Conservation (phyloP, 2,113 vertebrate genomes). For the Rhegmatorhina hoffmannsi region DNA sequence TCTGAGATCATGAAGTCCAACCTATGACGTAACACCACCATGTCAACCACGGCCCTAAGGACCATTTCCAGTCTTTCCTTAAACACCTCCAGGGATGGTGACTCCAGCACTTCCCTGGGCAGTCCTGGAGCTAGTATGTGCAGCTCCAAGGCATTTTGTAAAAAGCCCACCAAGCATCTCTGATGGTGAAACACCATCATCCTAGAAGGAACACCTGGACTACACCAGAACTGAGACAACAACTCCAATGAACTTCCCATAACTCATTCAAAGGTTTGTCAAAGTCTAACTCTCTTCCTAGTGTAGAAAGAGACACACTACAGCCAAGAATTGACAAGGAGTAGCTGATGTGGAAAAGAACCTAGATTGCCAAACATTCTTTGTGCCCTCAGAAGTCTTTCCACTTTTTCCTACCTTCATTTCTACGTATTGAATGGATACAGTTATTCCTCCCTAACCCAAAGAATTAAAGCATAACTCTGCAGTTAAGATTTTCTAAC, state of each 20-base stretch:
- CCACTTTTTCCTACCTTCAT: neutral
- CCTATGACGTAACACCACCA: neutral
- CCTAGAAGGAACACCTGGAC: neutral
- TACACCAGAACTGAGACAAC: neutral
- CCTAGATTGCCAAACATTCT: neutral
- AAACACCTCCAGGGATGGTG: neutral
- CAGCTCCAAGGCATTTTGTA: neutral
- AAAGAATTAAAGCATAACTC: neutral
- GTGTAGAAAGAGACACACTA: neutral
- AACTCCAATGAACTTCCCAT: neutral
- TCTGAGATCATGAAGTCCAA: fast-evolving
- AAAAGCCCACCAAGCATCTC: neutral
- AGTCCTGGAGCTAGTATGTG: neutral
- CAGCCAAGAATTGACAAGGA: neutral
- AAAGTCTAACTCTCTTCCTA: neutral
- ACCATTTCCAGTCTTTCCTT: neutral
- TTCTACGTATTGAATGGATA: neutral
- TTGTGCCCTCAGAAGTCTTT: neutral
- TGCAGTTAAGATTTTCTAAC: neutral
- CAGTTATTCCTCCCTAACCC: neutral
- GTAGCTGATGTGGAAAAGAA: neutral
- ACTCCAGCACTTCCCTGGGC: neutral
- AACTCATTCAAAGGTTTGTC: neutral
- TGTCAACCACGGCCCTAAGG: neutral
- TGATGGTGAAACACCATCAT: neutral